Percentiles rank a stretch among this genome's conserved stretches.
These are phyloP conservation scores for Sitobion miscanthi DNA, from an alignment of 1,140 invertebrate species.

Conservation along the genomic window DNA sequence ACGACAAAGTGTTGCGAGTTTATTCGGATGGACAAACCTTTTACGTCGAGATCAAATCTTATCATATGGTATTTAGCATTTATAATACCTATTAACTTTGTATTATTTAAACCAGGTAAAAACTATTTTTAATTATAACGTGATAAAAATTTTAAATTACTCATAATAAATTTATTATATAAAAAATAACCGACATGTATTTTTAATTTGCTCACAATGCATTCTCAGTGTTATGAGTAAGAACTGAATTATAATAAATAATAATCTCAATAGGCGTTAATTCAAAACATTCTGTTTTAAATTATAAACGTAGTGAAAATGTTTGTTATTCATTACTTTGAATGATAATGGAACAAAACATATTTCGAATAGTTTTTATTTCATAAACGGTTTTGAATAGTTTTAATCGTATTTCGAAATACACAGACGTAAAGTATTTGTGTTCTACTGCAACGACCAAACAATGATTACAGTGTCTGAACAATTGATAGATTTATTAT, in stretches of 20 bases:
- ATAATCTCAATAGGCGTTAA: background rate
- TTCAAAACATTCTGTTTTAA: background rate
- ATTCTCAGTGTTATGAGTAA: background rate
- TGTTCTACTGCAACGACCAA: background rate
- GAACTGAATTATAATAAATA: background rate
- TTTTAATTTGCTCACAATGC: background rate
- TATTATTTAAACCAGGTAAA: background rate
- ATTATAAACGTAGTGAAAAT: background rate
- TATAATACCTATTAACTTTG: background rate
- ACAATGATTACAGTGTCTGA: conserved; percentile 10
- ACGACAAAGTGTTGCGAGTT: background rate
- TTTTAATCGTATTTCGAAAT: conserved; percentile 6
- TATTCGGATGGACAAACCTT: background rate
- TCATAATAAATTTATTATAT: background rate
- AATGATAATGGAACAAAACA: background rate
- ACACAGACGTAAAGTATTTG: background rate
- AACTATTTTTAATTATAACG: background rate
- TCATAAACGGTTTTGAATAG: conserved; percentile 14
- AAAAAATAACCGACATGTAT: background rate
- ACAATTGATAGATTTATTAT: conserved; percentile 33
- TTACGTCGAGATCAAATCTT: background rate
- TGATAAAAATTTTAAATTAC: background rate
- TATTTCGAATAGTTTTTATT: background rate
- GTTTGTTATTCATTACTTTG: background rate
- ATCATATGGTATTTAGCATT: background rate